Conservation (phyloP, 2,888 invertebrate genomes). For the Acronicta psi region DNA sequence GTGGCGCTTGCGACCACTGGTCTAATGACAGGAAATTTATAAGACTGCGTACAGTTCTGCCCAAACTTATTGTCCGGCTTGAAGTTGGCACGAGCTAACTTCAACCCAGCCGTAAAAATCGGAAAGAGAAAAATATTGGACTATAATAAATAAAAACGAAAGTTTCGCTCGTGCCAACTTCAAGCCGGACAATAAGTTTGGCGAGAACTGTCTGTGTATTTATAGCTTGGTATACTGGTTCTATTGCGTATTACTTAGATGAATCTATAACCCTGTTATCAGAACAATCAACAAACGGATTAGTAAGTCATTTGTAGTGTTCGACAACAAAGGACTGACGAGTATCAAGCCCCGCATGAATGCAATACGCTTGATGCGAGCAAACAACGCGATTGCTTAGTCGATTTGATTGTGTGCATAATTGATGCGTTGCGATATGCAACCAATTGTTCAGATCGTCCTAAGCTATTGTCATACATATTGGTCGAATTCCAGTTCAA, state of each 20-base stretch:
- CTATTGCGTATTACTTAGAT: background rate
- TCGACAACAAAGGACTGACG: conserved; percentile 21
- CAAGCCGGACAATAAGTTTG: no score
- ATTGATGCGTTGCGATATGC: conserved; percentile 11
- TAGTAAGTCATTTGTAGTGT: conserved; percentile 8
- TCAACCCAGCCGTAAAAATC: no score
- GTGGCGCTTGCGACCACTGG: no score
- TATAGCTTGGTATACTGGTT: no score
- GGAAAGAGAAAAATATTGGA: no score
- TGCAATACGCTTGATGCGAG: conserved; percentile 11
- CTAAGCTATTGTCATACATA: background rate
- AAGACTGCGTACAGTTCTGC: no score
- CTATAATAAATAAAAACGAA: no score
- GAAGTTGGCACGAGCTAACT: no score
- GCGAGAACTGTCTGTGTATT: no score
- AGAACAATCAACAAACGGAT: conserved; percentile 10
- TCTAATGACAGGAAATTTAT: no score
- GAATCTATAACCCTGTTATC: background rate
- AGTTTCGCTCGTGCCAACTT: no score
- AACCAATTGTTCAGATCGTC: conserved; percentile 8
- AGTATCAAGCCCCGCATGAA: conserved; percentile 21
- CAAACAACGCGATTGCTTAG: conserved; percentile 19
- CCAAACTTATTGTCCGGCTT: no score
- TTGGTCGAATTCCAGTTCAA: background rate
- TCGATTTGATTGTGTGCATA: conserved; percentile 23